These are phyloP conservation scores for Gastrophryne carolinensis DNA, from an alignment of 2,797 vertebrate genomes.

Conservation along the genomic window DNA sequence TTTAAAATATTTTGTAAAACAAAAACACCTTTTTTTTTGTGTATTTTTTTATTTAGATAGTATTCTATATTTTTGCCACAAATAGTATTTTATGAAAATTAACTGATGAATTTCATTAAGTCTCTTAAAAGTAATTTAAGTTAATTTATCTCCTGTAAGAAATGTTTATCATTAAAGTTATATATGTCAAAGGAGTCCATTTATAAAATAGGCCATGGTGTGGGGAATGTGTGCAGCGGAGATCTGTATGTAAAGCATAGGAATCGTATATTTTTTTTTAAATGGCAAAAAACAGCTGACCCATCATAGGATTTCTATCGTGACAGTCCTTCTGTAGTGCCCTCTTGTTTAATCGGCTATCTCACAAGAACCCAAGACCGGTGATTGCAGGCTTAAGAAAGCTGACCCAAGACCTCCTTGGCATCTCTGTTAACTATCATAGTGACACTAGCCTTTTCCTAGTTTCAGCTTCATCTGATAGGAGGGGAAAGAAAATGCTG, in stretches of 20 bases:
- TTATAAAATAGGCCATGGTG: constrained; percentile 65
- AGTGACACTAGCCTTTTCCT: too few relatives aligned
- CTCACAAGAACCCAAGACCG: too few relatives aligned
- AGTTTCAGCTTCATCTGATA: too few relatives aligned
- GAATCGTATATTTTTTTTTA: too few relatives aligned
- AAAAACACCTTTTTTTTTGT: constrained; percentile 64
- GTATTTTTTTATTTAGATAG: constrained; percentile 67
- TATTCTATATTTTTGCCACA: constrained; percentile 69
- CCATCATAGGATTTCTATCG: too few relatives aligned
- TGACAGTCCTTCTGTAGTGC: too few relatives aligned
- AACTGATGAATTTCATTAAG: constrained; percentile 70
- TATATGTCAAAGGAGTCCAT: constrained; percentile 72
- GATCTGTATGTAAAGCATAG: constrained; percentile 71
- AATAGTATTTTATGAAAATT: constrained; percentile 71
- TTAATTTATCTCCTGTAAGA: constrained; percentile 79
- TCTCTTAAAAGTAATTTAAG: constrained; percentile 79
- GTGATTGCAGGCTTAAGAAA: too few relatives aligned
- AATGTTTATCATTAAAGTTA: constrained; percentile 78
- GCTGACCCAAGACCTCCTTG: too few relatives aligned
- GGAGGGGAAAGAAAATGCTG: too few relatives aligned
- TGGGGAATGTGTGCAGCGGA: constrained; percentile 69
- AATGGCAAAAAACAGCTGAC: too few relatives aligned
- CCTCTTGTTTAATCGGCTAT: too few relatives aligned
- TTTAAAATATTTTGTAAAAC: constrained; percentile 63
- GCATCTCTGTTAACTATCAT: too few relatives aligned